Base-by-base conservation (phyloP, 2,888 invertebrate genomes). In the Carcina quercana region DNA sequence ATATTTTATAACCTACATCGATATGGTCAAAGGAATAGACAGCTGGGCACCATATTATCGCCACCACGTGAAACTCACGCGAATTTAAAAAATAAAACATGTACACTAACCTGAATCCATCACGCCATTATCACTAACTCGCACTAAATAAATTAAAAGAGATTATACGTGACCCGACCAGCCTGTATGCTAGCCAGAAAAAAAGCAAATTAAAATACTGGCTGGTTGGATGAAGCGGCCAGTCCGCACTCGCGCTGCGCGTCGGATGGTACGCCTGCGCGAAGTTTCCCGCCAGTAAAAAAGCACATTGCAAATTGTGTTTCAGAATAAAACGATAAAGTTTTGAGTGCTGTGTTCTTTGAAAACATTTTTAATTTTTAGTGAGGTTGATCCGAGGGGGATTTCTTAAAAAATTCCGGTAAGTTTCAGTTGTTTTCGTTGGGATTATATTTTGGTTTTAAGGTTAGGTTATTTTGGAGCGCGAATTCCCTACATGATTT, bases 51-150 rank as follows among this genome's bases (percentile, higher is more conserved):
- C n/a, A n/a, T n/a, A n/a, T n/a, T n/a, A n/a, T n/a, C n/a, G n/a
- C n/a, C 15, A 27, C 5, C 27, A 13, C 27, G 27, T 12, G 17
- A 7, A 8, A 15, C 14, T 2, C 43, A 45, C 43, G 40, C 35
- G 37, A 40, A 37, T 31, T 32, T 38, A 39, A 34, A 37, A 35
- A 36, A 47, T 31, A 32, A 35, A 27, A 44, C 35, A 40, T 45
- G 34, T 11, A 46, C 44, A 68, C 72, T 38, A 53, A 75, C 75
- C 70, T 70, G 60, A 26, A 45, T 46, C 54, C 65, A 63, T 67
- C 55, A 54, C 53, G 53, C 46, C 46, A 20, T 57, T 50, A 50
- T 45, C 49, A 45, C 61, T 59, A 58, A 59, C 57, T n/a, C n/a
- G n/a, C n/a, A n/a, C n/a, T n/a, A 43, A 40, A 45, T 52, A 50